A percentile compares a stretch with the other conserved stretches of the same genome.
phyloP scores from a whole-genome alignment of 92 coral and sea anemone genomes.

The Epizoanthus illoricatus region DNA sequence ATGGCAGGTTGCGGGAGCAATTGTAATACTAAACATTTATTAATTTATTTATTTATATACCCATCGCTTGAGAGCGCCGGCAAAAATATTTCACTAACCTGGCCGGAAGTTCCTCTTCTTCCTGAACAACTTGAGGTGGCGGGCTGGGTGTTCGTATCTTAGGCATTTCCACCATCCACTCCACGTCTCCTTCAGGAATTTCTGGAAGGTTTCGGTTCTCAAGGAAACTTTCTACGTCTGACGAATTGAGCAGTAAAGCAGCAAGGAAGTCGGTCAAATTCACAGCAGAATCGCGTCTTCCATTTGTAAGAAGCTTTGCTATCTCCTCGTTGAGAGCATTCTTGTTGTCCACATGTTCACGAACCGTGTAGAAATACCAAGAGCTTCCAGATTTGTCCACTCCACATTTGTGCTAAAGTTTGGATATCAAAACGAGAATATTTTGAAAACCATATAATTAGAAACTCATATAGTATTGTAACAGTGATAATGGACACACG shows the following conservation, averaged over 20 bases:
- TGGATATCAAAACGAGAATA: too few species aligned
- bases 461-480: too few species aligned
- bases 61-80: too few species aligned
- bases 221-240: constrained; percentile 59
- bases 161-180: constrained; percentile 61
- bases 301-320: constrained; percentile 62
- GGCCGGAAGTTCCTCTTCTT: background rate
- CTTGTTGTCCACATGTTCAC: constrained; percentile 48
- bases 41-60: too few species aligned
- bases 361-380: constrained; percentile 62
- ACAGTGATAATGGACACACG: too few species aligned
- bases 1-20: too few species aligned
- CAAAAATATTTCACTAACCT: too few species aligned
- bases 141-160: constrained; percentile 39
- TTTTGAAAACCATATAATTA: too few species aligned
- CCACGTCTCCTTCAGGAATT: constrained; percentile 63
- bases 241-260: constrained; percentile 33
- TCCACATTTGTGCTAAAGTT: constrained; percentile 54
- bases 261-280: constrained; percentile 64
- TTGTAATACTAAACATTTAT: too few species aligned
- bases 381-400: constrained; percentile 34
- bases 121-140: constrained; percentile 33
- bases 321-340: constrained; percentile 67
- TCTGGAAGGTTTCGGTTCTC: constrained; percentile 49
- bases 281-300: constrained; percentile 44